Conservation (phyloP, 2,113 vertebrate species). For the Panthera tigris region DNA sequence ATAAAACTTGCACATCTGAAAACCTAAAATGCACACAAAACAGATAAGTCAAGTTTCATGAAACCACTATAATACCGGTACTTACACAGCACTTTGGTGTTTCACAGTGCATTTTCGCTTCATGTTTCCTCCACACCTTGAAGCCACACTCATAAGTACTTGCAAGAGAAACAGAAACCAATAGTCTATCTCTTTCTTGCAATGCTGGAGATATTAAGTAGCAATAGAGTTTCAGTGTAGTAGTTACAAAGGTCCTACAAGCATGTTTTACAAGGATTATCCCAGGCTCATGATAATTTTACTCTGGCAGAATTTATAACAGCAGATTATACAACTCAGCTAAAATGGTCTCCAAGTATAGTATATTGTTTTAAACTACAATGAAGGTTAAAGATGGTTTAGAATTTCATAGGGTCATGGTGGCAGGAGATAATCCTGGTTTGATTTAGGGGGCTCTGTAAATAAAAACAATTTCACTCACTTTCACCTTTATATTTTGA, state of each 20-base stretch:
- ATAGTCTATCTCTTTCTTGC: background rate
- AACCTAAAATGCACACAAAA: background rate
- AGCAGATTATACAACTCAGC: slow-evolving; percentile 1
- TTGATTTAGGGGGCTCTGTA: background rate
- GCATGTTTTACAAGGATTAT: background rate
- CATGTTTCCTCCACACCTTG: background rate
- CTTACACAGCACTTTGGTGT: background rate
- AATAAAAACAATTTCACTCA: slow-evolving; percentile 42
- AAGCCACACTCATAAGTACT: background rate
- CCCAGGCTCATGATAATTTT: slow-evolving; percentile 27
- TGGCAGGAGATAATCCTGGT: background rate
- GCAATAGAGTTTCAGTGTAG: background rate
- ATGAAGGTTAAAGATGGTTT: slow-evolving; percentile 17
- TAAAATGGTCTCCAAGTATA: slow-evolving; percentile 18
- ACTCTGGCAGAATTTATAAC: slow-evolving; percentile 22
- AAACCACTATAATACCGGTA: slow-evolving; percentile 17
- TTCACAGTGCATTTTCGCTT: background rate
- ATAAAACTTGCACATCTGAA: slow-evolving; percentile 31
- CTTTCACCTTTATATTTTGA: slow-evolving; percentile 62
- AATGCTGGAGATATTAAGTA: background rate
- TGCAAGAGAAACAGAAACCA: slow-evolving; percentile 33
- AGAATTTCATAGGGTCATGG: background rate
- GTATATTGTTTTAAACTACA: slow-evolving; percentile 21
- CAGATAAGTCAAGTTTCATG: background rate
- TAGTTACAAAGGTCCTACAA: background rate